Evolutionary conservation across 2,113 vertebrate genomes (phyloP).

Genomic region (Mohoua ochrocephala): DNA sequence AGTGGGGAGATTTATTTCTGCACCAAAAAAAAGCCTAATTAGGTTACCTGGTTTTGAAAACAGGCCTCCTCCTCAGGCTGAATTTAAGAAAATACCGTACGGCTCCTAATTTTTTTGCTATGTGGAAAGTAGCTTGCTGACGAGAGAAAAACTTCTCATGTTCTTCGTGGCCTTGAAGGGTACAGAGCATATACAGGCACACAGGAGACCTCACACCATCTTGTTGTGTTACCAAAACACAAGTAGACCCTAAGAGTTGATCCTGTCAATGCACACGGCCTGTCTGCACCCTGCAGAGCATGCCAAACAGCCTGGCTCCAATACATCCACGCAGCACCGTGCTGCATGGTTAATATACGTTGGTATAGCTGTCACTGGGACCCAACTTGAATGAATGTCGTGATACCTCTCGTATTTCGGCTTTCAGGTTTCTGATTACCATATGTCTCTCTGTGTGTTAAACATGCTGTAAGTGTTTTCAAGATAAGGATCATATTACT

Average conservation of each 20-base stretch:
- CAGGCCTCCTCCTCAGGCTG: not conserved
- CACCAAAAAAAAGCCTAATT: not conserved
- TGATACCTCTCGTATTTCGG: not conserved
- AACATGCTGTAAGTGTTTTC: not conserved
- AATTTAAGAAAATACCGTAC: not conserved
- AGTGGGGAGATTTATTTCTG: not conserved
- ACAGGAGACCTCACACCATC: not conserved
- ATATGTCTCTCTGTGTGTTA: not conserved
- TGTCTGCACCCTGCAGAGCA: not conserved
- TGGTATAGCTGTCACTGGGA: not conserved
- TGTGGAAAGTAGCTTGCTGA: not conserved
- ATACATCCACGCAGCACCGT: not conserved
- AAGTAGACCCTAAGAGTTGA: not conserved
- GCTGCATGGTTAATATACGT: fast-evolving
- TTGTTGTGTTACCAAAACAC: not conserved
- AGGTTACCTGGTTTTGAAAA: not conserved
- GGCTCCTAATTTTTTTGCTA: not conserved
- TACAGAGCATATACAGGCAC: not conserved
- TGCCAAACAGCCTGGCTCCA: not conserved
- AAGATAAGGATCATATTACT: not conserved
- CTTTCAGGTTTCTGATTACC: not conserved
- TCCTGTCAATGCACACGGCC: not conserved
- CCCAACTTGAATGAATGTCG: not conserved
- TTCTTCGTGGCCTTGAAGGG: not conserved
- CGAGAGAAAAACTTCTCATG: not conserved